Evolutionary conservation across 2,797 vertebrate species (phyloP), one percentile per base, ranked within the genome.

Genomic region (Enteromius trimaculatus): DNA sequence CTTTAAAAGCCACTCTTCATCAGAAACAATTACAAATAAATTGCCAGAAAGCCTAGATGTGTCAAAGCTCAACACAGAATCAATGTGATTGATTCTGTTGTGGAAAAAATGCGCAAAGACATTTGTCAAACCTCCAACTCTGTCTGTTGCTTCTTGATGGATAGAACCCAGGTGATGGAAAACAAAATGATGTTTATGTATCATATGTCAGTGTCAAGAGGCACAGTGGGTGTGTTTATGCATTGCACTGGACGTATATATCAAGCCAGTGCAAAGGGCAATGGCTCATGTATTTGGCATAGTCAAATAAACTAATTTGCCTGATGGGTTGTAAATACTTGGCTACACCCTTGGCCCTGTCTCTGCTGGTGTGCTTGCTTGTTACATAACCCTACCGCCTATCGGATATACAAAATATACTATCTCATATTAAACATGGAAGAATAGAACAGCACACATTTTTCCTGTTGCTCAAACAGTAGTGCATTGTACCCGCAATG

Each of bases 151-250:
- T 53, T 80, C 77, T 71, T 80, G 78, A 86, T 84, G 44, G 78
- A 83, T 83, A 75, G 64, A 65, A 77, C 77, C 47, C 44, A 80
- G 68, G 78, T 80, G 81, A 76, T 77, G 85, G 78, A 83, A 86
- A 79, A 83, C 64, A 82, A 79, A 86, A 82, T 79, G 4, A 85
- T 78, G 80, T 82, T 82, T 82, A 82, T 79, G 76, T 68, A 66
- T 82, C 80, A 75, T 82, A 64, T 82, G 69, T 86, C 80, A 60
- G 70, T 82, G 84, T 82, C 80, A 79, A 51, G 58, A 71, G 81
- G 82, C 66, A 68, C 21, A 47, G 26, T 13, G 69, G 26, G 76
- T 75, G 64, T 66, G 49, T 77, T 84, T 83, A 65, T 64, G 39
- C 49, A 39, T 80, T 47, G 37, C 29, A 47, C 69, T 76, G 78